Percentiles rank a stretch among this genome's conserved stretches.
Evolutionary conservation across 2,113 vertebrate genomes (phyloP).

Genomic region (Esox niger): DNA sequence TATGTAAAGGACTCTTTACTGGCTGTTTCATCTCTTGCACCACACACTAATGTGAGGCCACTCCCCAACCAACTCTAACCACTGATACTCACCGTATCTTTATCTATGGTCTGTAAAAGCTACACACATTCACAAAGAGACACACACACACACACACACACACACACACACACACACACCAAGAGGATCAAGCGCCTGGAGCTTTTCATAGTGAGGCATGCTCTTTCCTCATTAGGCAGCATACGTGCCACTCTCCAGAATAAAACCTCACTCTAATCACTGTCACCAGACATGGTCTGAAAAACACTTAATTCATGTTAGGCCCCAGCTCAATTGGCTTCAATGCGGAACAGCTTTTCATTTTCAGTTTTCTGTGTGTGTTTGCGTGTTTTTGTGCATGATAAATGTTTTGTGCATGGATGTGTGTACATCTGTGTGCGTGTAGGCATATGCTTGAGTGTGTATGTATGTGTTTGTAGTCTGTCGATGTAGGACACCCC

Average conservation of each 20-base stretch:
- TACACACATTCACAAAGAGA: constrained; percentile 2
- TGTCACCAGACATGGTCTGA: constrained; percentile 52
- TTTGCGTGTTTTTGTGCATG: constrained; percentile 1
- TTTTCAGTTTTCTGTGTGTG: not conserved
- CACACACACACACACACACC: constrained; percentile 20
- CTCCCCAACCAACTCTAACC: not conserved
- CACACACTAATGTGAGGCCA: constrained; percentile 32
- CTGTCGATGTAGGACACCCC: constrained; percentile 54
- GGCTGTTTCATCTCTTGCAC: constrained; percentile 45
- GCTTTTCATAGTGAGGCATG: constrained; percentile 61
- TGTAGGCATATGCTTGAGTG: constrained; percentile 25
- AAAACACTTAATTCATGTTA: constrained; percentile 62
- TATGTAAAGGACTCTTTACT: constrained; percentile 39
- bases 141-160: constrained; percentile 3
- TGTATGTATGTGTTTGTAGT: constrained; percentile 44
- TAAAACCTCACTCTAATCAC: constrained; percentile 49
- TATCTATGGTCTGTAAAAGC: constrained; percentile 28
- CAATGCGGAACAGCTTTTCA: constrained; percentile 60
- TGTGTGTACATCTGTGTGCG: not conserved
- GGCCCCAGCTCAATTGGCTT: constrained; percentile 62
- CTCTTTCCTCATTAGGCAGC: constrained; percentile 51
- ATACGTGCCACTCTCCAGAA: constrained; percentile 48
- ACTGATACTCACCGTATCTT: constrained; percentile 33
- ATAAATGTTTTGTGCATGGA: too few species aligned
- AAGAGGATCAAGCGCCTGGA: constrained; percentile 63